Conservation (phyloP, 2,797 vertebrate genomes). For the Hypotaenidia philippensis region DNA sequence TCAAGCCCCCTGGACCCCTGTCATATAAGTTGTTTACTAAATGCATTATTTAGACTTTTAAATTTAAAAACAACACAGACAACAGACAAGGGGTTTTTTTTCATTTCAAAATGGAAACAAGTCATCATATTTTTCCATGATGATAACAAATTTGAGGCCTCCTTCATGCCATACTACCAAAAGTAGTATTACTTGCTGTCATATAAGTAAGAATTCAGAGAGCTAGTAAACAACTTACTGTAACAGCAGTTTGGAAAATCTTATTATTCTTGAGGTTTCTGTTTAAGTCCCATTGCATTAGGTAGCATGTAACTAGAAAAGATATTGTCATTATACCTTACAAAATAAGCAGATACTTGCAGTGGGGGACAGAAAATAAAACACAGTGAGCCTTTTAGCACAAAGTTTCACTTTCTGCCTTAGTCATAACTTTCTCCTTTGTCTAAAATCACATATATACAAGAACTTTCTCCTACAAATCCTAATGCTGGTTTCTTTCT, state of each 20-base stretch:
- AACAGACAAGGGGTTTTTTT: background rate
- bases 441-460: background rate
- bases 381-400: rapidly evolving
- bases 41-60: background rate
- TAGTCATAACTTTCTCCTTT: background rate
- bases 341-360: background rate
- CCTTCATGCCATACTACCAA: rapidly evolving
- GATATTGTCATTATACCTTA: background rate
- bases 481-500: background rate
- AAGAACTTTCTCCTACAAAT: background rate
- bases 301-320: background rate
- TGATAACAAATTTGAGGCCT: background rate
- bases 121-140: background rate
- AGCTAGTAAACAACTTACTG: background rate
- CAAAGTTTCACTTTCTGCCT: background rate
- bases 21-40: background rate
- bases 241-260: background rate
- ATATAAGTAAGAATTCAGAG: background rate
- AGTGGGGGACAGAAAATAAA: background rate
- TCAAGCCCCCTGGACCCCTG: background rate
- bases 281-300: background rate
- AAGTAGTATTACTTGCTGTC: background rate
- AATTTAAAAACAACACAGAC: background rate
- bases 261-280: background rate
- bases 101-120: background rate